A percentile compares a stretch with the other conserved stretches of the same genome.
phyloP scores from a whole-genome alignment of 1,140 invertebrate genomes.

The Diploscapter pachys region DNA sequence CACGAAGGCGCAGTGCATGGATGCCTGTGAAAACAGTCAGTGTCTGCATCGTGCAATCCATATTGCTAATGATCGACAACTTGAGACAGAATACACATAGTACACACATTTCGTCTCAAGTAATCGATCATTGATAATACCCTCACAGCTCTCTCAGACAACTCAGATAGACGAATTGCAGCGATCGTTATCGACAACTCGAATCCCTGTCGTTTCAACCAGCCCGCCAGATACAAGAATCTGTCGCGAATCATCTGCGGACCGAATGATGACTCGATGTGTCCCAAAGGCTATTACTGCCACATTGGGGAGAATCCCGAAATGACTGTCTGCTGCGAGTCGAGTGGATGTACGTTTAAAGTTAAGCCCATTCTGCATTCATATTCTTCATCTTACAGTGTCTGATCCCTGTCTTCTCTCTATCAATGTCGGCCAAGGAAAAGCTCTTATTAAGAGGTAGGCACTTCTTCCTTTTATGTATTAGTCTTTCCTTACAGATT shows the following conservation, averaged over 20 bases:
- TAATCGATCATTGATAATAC: background rate
- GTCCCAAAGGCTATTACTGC: conserved; percentile 43
- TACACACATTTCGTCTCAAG: background rate
- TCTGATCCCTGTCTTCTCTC: conserved; percentile 50
- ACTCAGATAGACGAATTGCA: conserved; percentile 2
- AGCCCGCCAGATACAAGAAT: conserved; percentile 26
- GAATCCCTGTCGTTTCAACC: conserved; percentile 40
- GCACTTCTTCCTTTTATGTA: conserved; percentile 43
- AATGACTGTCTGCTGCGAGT: conserved; percentile 42
- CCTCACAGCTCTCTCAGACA: background rate
- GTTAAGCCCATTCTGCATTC: conserved; percentile 30
- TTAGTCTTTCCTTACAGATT: conserved; percentile 36
- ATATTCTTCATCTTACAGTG: conserved; percentile 21
- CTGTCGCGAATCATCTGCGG: conserved; percentile 32
- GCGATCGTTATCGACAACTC: conserved; percentile 11
- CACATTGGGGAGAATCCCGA: conserved; percentile 44
- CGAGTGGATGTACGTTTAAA: conserved; percentile 38
- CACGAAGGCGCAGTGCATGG: conserved; percentile 41
- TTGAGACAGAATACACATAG: background rate
- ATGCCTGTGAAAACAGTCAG: conserved; percentile 34
- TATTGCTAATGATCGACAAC: background rate
- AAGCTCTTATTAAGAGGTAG: conserved; percentile 34
- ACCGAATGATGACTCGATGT: conserved; percentile 23
- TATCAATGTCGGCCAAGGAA: conserved; percentile 49
- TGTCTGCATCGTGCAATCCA: conserved; percentile 1